These are phyloP conservation scores for Vombatus ursinus DNA, from an alignment of 2,113 vertebrate species.

Conservation along the genomic window DNA sequence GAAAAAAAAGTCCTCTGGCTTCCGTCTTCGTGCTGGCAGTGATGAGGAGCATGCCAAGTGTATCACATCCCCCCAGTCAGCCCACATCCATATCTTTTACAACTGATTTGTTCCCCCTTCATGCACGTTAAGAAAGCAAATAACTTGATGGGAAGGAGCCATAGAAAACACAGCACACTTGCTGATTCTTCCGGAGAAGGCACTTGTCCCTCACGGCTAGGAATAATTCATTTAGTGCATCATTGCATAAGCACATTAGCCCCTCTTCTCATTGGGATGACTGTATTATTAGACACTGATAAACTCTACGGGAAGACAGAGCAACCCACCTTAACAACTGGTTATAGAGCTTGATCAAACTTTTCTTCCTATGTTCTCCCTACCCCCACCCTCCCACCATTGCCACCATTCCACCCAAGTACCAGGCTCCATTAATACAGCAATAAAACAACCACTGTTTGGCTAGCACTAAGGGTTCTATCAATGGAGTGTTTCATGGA, in stretches of 20 bases:
- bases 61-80: conserved; percentile 16
- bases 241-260: conserved; percentile 59
- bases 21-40: neutral
- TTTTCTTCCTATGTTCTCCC: conserved; percentile 33
- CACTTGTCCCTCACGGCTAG: conserved; percentile 73
- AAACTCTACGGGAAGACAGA: conserved; percentile 14
- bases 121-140: conserved; percentile 61
- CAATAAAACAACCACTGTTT: conserved; percentile 86
- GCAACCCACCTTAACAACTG: conserved; percentile 50
- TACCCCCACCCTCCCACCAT: neutral
- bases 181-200: conserved; percentile 65
- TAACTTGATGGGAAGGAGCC: conserved; percentile 46
- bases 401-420: conserved; percentile 76
- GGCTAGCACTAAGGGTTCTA: conserved; percentile 79
- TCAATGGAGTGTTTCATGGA: conserved; percentile 81
- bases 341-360: conserved; percentile 64
- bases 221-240: conserved; percentile 82
- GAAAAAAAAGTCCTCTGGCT: neutral
- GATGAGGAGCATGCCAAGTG: conserved; percentile 49
- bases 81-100: conserved; percentile 8
- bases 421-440: conserved; percentile 87
- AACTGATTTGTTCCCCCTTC: conserved; percentile 45
- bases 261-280: neutral
- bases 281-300: conserved; percentile 34
- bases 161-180: conserved; percentile 33